Evolutionary conservation across 1,140 invertebrate species (phyloP).

Genomic region (Maniola jurtina): DNA sequence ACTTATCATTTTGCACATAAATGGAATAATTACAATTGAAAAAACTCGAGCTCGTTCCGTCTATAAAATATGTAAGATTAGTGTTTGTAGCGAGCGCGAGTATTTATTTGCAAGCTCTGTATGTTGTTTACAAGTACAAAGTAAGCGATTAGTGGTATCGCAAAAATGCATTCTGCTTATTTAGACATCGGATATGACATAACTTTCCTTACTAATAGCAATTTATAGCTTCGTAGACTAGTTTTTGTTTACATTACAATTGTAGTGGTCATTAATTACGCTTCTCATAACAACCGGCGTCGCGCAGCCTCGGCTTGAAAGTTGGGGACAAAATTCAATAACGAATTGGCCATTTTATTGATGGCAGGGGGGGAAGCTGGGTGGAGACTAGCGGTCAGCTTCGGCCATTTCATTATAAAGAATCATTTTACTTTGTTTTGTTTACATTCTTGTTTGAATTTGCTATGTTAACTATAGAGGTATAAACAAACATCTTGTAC

Average conservation of each 20-base stretch:
- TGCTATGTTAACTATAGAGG: conserved; percentile 19
- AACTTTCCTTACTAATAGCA: conserved; percentile 65
- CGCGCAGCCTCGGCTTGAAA: conserved; percentile 66
- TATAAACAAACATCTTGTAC: conserved; percentile 30
- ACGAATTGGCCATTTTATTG: conserved; percentile 80
- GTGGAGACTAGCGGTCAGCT: conserved; percentile 68
- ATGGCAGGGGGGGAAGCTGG: conserved; percentile 76
- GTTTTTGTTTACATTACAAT: conserved; percentile 63
- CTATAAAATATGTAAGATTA: conserved; percentile 49
- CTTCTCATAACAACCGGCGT: conserved; percentile 67
- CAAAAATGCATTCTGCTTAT: conserved; percentile 56
- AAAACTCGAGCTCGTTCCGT: conserved; percentile 54
- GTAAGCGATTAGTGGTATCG: conserved; percentile 44
- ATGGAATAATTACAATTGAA: conserved; percentile 64
- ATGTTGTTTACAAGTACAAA: conserved; percentile 60
- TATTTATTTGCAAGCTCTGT: conserved; percentile 49
- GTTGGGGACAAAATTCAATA: conserved; percentile 77
- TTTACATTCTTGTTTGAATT: conserved; percentile 36
- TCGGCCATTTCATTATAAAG: conserved; percentile 63
- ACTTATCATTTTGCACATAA: conserved; percentile 69
- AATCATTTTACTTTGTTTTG: conserved; percentile 38
- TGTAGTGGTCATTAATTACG: conserved; percentile 63
- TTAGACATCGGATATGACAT: conserved; percentile 70
- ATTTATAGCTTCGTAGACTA: conserved; percentile 50
- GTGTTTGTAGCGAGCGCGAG: conserved; percentile 40